Percentiles rank a stretch among this genome's conserved stretches.
These are phyloP conservation scores for Nannoperca obscura DNA, from an alignment of 2,797 vertebrate genomes.

Conservation along the genomic window DNA sequence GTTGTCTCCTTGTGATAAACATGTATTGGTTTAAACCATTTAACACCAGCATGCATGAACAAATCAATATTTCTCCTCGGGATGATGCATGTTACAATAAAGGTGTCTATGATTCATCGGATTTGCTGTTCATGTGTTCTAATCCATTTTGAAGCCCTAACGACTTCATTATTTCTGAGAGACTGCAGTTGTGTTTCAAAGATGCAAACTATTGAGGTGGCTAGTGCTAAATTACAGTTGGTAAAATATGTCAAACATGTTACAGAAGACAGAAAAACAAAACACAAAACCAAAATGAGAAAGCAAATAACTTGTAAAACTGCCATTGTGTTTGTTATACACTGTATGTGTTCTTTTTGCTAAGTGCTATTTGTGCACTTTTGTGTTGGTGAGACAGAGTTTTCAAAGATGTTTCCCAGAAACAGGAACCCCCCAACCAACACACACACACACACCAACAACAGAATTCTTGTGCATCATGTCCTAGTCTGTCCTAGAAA, in stretches of 20 bases:
- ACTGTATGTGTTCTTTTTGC: not conserved
- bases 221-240: not conserved
- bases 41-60: not conserved
- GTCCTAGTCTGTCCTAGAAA: slow-evolving; percentile 18
- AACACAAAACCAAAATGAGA: not conserved
- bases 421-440: not conserved
- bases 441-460: not conserved
- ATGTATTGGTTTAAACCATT: slow-evolving; percentile 27
- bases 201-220: not conserved
- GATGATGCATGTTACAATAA: slow-evolving; percentile 16
- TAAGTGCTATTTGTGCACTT: too few species aligned
- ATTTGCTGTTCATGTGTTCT: not conserved
- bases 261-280: not conserved
- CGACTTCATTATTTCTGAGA: not conserved
- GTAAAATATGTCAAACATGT: not conserved
- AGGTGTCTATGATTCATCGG: not conserved
- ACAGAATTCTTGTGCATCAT: slow-evolving; percentile 21
- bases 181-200: not conserved
- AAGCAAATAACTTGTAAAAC: not conserved
- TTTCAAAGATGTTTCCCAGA: too few species aligned
- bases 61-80: slow-evolving; percentile 32
- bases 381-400: too few species aligned
- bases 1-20: slow-evolving; percentile 14
- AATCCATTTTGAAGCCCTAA: not conserved
- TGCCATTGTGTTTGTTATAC: not conserved